Evolutionary conservation across 2,888 invertebrate species (phyloP).

Genomic region (Drosophila aldrichi): DNA sequence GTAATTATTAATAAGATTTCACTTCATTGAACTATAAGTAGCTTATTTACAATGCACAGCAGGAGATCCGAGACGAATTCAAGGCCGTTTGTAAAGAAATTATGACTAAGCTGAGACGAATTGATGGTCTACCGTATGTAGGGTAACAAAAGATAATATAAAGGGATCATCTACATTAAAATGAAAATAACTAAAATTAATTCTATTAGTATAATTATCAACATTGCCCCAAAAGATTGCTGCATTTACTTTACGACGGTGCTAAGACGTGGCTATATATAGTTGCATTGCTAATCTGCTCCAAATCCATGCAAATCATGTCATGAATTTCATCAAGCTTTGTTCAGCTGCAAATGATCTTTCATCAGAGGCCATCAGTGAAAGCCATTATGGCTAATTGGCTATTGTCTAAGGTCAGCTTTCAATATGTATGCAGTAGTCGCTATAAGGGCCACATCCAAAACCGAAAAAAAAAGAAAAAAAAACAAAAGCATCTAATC

Average conservation of each 20-base stretch:
- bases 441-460: slow-evolving; percentile 6
- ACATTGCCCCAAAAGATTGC: too few relatives aligned
- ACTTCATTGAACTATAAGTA: not conserved
- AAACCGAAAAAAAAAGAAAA: not conserved
- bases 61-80: not conserved
- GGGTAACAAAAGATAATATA: too few relatives aligned
- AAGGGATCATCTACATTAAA: too few relatives aligned
- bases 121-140: not conserved
- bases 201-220: too few relatives aligned
- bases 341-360: slow-evolving; percentile 33
- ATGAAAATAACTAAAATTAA: not conserved
- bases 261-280: not conserved
- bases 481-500: slow-evolving; percentile 63
- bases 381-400: slow-evolving; percentile 42
- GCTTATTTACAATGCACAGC: not conserved
- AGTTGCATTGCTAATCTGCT: slow-evolving; percentile 2
- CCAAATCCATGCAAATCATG: slow-evolving; percentile 34
- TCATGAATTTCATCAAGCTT: slow-evolving; percentile 37
- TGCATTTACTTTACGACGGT: not conserved
- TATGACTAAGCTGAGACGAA: not conserved
- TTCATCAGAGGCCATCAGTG: slow-evolving; percentile 35
- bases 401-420: slow-evolving; percentile 27
- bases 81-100: not conserved
- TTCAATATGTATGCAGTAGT: slow-evolving; percentile 6
- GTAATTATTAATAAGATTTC: not conserved